phyloP scores from a whole-genome alignment of 2,113 vertebrate species.

The Clarias macrocephalus region DNA sequence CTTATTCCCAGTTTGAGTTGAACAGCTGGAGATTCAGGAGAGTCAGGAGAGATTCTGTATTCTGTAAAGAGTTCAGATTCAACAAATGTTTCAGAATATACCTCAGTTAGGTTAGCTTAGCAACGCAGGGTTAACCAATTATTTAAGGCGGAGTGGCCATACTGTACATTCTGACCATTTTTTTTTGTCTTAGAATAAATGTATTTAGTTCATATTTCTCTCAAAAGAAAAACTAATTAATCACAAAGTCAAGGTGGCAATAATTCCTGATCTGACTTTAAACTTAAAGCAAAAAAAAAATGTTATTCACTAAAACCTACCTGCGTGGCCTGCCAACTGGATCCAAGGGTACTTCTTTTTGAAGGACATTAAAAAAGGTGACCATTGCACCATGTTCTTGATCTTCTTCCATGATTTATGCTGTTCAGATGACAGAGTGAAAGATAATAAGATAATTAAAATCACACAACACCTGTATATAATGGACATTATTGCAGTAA shows the following conservation, averaged over 20 bases:
- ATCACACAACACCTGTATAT: too few relatives aligned
- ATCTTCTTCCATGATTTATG: constrained; percentile 99
- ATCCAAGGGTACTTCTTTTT: constrained; percentile 99
- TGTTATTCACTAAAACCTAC: constrained; percentile 61
- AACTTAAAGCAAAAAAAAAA: constrained; percentile 12
- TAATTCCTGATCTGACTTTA: neutral
- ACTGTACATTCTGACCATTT: too few relatives aligned
- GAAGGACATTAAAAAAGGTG: constrained; percentile 98
- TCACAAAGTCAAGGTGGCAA: neutral
- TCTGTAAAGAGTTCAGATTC: too few relatives aligned
- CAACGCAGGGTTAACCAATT: neutral
- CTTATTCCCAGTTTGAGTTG: too few relatives aligned
- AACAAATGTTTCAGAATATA: too few relatives aligned
- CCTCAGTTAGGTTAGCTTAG: too few relatives aligned
- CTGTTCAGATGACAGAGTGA: constrained; percentile 66
- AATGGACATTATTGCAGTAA: constrained; percentile 8
- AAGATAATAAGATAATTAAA: too few relatives aligned
- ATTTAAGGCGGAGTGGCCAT: too few relatives aligned
- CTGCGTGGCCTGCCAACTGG: constrained; percentile 95
- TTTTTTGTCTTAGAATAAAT: neutral
- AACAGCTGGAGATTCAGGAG: too few relatives aligned
- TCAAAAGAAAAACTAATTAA: neutral
- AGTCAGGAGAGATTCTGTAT: too few relatives aligned
- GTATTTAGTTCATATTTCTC: neutral
- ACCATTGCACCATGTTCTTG: constrained; percentile 99